Base-by-base conservation (phyloP, 2,113 vertebrate species). In the Monopterus albus region DNA sequence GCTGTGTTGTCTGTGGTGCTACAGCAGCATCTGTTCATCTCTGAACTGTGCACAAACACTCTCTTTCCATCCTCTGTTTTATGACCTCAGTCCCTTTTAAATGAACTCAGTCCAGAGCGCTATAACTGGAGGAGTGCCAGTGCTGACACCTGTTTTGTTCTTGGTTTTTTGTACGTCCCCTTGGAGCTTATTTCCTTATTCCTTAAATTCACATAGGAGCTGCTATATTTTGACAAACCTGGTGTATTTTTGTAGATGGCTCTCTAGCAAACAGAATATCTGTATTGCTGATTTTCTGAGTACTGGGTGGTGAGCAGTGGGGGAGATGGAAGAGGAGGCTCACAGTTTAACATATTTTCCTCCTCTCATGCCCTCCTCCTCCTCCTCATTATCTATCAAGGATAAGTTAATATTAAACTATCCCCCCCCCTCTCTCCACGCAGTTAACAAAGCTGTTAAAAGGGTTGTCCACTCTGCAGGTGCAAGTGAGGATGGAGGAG, bases 391-490 rank as follows among this genome's bases (percentile, higher is more conserved):
- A n/a, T n/a, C n/a, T n/a, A n/a, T n/a, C n/a, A n/a, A n/a, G n/a
- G n/a, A n/a, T n/a, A n/a, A n/a, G n/a, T n/a, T n/a, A n/a, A n/a
- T n/a, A n/a, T n/a, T n/a, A n/a, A n/a, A n/a, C n/a, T n/a, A n/a
- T n/a, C n/a, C 56, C 47, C 25, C 15, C 15, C 29, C 14, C 25
- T 46, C 17, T 60, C 7, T 6, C 8, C 17, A 28, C 21, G 21
- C 10, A 38, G 58, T 56, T 49, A 64, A 67, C 55, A 47, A 73
- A 25, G 33, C 23, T 67, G 13, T 51, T 21, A 36, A 66, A 45
- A 12, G 6, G 31, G 36, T 17, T 2, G 15, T 59, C 45, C 17
- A 25, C 60, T 50, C 52, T 3, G 1, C 25, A 23, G 51, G 26
- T 14, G 60, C n/a, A n/a, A n/a, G n/a, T n/a, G n/a, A n/a, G n/a